Evolutionary conservation across 2,113 vertebrate species (phyloP).

Genomic region (Gymnorhina tibicen): DNA sequence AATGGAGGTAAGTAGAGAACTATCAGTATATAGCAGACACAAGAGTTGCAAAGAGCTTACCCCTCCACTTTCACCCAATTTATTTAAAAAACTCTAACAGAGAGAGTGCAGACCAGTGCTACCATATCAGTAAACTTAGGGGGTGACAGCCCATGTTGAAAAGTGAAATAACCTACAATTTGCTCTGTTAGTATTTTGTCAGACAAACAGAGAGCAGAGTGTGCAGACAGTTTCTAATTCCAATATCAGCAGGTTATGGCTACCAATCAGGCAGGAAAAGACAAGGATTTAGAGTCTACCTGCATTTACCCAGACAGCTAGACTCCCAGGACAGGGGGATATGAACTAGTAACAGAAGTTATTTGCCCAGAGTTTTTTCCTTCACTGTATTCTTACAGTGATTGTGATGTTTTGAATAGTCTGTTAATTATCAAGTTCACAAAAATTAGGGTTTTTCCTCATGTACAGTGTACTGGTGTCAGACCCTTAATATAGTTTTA

Average conservation of each 20-base stretch:
- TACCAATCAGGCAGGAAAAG: slow-evolving; percentile 1
- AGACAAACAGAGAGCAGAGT: slow-evolving; percentile 28
- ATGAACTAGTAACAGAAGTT: neutral
- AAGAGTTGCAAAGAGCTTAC: neutral
- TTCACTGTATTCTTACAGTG: neutral
- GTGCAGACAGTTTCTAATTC: slow-evolving; percentile 49
- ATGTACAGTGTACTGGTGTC: neutral
- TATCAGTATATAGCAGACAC: slow-evolving; percentile 10
- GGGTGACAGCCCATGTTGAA: neutral
- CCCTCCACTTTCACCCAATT: neutral
- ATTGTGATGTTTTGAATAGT: neutral
- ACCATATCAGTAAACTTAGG: slow-evolving; percentile 19
- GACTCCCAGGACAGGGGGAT: neutral
- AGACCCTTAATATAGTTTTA: neutral
- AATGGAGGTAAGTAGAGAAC: slow-evolving; percentile 4
- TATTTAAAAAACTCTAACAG: slow-evolving; percentile 2
- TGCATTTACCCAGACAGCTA: neutral
- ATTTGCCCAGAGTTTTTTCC: neutral
- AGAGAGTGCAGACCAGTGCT: neutral
- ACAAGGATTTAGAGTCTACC: neutral
- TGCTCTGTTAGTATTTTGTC: slow-evolving; percentile 52
- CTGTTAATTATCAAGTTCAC: neutral
- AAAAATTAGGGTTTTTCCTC: neutral
- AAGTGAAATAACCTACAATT: slow-evolving; percentile 52
- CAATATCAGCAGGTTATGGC: slow-evolving; percentile 51